phyloP scores from a whole-genome alignment of 2,888 invertebrate genomes.

The Chesias legatella region DNA sequence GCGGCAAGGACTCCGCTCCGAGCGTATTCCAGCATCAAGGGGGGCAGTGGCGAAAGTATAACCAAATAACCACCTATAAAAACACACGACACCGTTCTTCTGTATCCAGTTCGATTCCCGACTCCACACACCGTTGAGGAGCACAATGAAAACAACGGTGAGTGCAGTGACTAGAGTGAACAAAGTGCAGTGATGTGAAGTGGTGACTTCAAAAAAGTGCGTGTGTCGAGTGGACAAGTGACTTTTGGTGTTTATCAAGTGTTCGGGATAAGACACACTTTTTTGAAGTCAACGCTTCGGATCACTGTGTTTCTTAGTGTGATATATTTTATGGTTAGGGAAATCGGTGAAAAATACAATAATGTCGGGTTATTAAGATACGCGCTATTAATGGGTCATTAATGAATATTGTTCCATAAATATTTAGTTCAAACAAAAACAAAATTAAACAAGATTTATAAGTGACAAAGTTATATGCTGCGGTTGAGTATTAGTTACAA shows the following conservation, averaged over 20 bases:
- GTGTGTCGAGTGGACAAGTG: constrained; percentile 45
- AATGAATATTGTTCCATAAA: no score
- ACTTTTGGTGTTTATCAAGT: constrained; percentile 25
- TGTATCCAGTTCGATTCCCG: constrained; percentile 77
- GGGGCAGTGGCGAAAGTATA: constrained; percentile 76
- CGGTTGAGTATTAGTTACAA: no score
- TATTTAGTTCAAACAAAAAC: no score
- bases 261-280: constrained; percentile 50
- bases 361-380: no score
- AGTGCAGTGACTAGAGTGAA: constrained; percentile 41
- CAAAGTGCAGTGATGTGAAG: constrained; percentile 56
- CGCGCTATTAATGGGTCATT: no score
- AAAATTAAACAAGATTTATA: no score
- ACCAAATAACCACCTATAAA: constrained; percentile 78
- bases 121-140: constrained; percentile 67
- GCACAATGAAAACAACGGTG: constrained; percentile 76
- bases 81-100: constrained; percentile 61
- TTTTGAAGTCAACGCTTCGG: constrained; percentile 67
- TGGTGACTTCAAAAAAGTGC: constrained; percentile 73
- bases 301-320: constrained; percentile 17
- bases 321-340: constrained; percentile 2
- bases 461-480: no score
- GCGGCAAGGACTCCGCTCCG: constrained; percentile 58
- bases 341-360: no score
- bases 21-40: constrained; percentile 56